Evolutionary conservation across 2,888 invertebrate genomes (phyloP), one percentile per base, ranked within the genome.

Genomic region (Leucophora obtusa): DNA sequence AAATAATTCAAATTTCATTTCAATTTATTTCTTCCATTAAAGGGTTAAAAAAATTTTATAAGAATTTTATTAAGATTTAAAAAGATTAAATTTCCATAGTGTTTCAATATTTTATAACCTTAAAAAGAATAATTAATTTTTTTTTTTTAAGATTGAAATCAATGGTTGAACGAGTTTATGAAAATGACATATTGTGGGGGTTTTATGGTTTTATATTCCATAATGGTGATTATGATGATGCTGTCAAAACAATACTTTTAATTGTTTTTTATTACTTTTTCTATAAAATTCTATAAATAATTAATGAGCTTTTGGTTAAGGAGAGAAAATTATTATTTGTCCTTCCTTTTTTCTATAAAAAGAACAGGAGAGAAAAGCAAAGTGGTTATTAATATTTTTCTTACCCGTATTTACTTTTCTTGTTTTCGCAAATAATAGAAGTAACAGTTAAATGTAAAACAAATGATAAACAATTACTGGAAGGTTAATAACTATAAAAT

Each of bases 211-310:
- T 28, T 10, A 43, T 53, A 43, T 54, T 53, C 35, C 28, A 33
- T 53, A 10, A 8, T 33, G 21, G 15, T 65, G n/a, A 21, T 14
- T 28, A 14, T 51, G 58, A 33, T 56, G 35, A 73, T 58, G 63
- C 53, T 66, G 43, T 68, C 60, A 75, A 68, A 74, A 68, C 66
- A 68, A 53, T 53, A 53, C 9, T 43, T 59, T 21, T 51, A 51
- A 66, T 60, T 74, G 53, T 62, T 60, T 60, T 56, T 47, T 11
- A 35, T 18, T 14, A 5, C n/a, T n/a, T 47, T 50, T 72, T 24
- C 21, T 14, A 65, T 54, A 56, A 66, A 66, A 54, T 24, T 24
- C 38, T 66, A 59, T 59, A 59, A 58, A 66, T 59, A 73, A 58
- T 65, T 51, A 59, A 73, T 73, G 17, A 65, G 51, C 51, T 21